Percentiles rank a stretch among this genome's conserved stretches.
phyloP scores from a whole-genome alignment of 2,797 vertebrate genomes.

The Enteromius anoplus region DNA sequence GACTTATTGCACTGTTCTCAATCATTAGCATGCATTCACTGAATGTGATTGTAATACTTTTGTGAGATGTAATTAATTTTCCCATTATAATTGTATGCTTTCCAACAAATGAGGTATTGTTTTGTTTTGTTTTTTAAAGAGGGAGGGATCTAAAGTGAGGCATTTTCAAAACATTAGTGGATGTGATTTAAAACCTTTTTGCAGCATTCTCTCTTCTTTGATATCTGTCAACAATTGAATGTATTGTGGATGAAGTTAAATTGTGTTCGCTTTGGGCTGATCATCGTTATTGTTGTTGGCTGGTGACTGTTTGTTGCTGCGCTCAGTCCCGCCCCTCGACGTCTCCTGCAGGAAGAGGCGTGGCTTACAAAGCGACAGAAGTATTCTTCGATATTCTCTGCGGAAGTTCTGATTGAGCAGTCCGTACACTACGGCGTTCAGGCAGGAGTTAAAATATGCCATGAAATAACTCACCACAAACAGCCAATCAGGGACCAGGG shows the following conservation, averaged over 20 bases:
- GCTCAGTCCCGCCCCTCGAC: conserved; percentile 81
- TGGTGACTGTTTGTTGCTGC: conserved; percentile 81
- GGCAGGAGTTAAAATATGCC: conserved; percentile 92
- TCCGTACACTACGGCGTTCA: conserved; percentile 88
- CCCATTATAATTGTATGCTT: not conserved
- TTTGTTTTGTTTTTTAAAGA: not conserved
- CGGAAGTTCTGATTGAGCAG: conserved; percentile 90
- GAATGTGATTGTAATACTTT: conserved; percentile 8
- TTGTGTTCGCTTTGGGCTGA: conserved; percentile 76
- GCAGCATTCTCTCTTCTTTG: conserved; percentile 12
- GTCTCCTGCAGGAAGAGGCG: conserved; percentile 80
- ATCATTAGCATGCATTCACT: conserved; percentile 29
- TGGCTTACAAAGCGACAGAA: conserved; percentile 82
- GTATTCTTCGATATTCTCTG: conserved; percentile 84
- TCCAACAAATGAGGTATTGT: conserved; percentile 10
- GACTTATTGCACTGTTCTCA: conserved; percentile 37
- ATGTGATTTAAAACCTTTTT: conserved; percentile 7
- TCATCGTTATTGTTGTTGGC: conserved; percentile 85
- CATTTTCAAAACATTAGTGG: conserved; percentile 2
- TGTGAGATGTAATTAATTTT: conserved; percentile 13
- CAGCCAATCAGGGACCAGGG: conserved; percentile 83
- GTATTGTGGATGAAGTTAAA: conserved; percentile 63
- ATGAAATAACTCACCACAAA: conserved; percentile 88
- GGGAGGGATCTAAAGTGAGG: conserved; percentile 6
- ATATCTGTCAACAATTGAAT: not conserved